Conservation (phyloP, 2,113 vertebrate genomes). For the Psammodynastes pulverulentus region DNA sequence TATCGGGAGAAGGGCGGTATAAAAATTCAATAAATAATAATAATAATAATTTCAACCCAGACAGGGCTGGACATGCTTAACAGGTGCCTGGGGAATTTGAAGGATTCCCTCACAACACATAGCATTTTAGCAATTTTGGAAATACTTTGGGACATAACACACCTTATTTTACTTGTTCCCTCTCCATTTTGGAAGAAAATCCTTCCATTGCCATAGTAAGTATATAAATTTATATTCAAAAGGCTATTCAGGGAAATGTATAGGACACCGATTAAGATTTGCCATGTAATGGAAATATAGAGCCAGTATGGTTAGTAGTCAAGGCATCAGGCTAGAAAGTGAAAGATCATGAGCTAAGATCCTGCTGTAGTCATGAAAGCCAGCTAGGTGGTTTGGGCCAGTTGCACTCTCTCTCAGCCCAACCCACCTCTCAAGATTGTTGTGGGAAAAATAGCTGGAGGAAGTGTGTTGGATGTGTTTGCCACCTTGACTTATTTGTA, state of each 20-base stretch:
- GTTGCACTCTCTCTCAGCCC: background rate
- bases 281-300: background rate
- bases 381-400: background rate
- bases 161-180: background rate
- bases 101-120: background rate
- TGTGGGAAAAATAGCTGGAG: background rate
- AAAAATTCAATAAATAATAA: too few relatives aligned
- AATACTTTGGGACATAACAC: background rate
- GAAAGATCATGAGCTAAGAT: background rate
- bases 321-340: background rate
- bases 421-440: background rate
- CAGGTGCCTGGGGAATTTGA: background rate
- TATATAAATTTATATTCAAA: background rate
- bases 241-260: background rate
- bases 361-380: background rate
- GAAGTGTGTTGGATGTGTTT: background rate
- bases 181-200: background rate
- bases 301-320: background rate
- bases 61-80: background rate
- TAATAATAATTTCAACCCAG: too few relatives aligned
- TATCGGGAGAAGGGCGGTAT: too few relatives aligned
- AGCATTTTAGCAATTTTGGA: background rate
- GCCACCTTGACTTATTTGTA: background rate
- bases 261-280: background rate
- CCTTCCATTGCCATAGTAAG: background rate